Evolutionary conservation across 2,797 vertebrate species (phyloP).

Genomic region (Phalloptychus januarius): DNA sequence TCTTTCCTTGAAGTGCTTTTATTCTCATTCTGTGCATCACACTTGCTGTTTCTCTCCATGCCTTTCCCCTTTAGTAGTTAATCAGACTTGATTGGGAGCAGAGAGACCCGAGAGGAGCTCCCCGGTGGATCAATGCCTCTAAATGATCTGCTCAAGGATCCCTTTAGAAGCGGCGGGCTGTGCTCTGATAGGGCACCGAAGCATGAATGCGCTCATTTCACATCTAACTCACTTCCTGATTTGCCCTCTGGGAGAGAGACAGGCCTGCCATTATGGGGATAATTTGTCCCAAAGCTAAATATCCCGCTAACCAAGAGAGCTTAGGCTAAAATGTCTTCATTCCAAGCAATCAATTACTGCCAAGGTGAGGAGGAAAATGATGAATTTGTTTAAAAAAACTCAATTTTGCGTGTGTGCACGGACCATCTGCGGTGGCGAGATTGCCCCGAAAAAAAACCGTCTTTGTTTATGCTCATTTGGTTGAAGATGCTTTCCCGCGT

Average conservation of each 20-base stretch:
- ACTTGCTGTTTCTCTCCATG: constrained; percentile 53
- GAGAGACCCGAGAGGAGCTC: constrained; percentile 71
- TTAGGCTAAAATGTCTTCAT: constrained; percentile 74
- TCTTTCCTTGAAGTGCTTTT: constrained; percentile 39
- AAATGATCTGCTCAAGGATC: constrained; percentile 79
- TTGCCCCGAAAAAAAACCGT: constrained; percentile 39
- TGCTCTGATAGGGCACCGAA: constrained; percentile 72
- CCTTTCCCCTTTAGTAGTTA: constrained; percentile 66
- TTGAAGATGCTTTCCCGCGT: constrained; percentile 47
- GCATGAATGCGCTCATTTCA: constrained; percentile 79
- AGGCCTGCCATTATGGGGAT: constrained; percentile 61
- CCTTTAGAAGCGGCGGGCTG: constrained; percentile 73
- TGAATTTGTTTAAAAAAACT: constrained; percentile 69
- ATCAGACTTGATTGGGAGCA: constrained; percentile 78
- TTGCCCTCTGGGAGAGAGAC: constrained; percentile 70
- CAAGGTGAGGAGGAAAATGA: constrained; percentile 70
- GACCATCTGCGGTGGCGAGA: constrained; percentile 31
- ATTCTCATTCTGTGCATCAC: constrained; percentile 61
- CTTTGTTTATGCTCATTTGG: constrained; percentile 64
- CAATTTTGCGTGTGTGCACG: constrained; percentile 22
- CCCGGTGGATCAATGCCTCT: constrained; percentile 79
- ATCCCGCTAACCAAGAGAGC: constrained; percentile 67
- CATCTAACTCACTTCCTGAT: constrained; percentile 80
- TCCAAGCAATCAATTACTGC: constrained; percentile 72
- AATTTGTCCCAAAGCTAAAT: constrained; percentile 77